phyloP scores from a whole-genome alignment of 2,888 invertebrate genomes.

The Diplazon laetatorius region DNA sequence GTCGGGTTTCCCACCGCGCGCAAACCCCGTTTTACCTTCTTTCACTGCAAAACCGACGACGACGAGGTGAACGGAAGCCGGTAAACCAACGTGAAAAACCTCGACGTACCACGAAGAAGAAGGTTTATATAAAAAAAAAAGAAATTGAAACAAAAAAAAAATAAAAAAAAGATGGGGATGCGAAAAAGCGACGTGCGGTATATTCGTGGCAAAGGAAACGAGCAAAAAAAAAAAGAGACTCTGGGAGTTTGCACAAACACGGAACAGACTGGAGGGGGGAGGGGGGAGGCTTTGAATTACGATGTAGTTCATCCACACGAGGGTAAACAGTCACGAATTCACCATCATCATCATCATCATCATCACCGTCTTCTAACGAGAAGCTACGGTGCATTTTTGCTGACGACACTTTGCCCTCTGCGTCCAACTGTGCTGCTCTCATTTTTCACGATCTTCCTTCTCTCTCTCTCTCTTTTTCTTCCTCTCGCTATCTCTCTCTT shows the following conservation, averaged over 20 bases:
- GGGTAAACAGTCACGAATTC: constrained; percentile 64
- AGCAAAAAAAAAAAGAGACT: constrained; percentile 1
- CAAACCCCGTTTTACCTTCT: neutral
- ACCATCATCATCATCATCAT: constrained; percentile 53
- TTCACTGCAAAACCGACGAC: neutral
- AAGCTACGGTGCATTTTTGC: constrained; percentile 63
- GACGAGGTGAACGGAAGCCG: constrained; percentile 26
- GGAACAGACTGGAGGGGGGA: too few species aligned
- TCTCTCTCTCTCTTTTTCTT: neutral
- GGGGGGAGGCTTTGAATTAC: constrained; percentile 70
- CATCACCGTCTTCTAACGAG: constrained; percentile 51
- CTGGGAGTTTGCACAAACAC: constrained; percentile 34
- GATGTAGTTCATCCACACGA: constrained; percentile 68
- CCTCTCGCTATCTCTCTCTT: constrained; percentile 3
- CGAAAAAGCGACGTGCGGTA: too few species aligned
- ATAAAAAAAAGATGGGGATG: too few species aligned
- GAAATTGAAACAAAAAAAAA: constrained; percentile 7
- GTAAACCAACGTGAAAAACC: constrained; percentile 17
- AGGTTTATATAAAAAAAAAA: too few species aligned
- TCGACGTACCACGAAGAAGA: constrained; percentile 23
- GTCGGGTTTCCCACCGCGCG: constrained; percentile 29
- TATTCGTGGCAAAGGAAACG: constrained; percentile 21
- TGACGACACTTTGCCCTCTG: constrained; percentile 55
- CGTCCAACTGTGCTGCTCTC: constrained; percentile 16
- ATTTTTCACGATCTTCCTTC: constrained; percentile 15